Conservation (phyloP, 1,140 invertebrate species). For the Euwallacea similis region DNA sequence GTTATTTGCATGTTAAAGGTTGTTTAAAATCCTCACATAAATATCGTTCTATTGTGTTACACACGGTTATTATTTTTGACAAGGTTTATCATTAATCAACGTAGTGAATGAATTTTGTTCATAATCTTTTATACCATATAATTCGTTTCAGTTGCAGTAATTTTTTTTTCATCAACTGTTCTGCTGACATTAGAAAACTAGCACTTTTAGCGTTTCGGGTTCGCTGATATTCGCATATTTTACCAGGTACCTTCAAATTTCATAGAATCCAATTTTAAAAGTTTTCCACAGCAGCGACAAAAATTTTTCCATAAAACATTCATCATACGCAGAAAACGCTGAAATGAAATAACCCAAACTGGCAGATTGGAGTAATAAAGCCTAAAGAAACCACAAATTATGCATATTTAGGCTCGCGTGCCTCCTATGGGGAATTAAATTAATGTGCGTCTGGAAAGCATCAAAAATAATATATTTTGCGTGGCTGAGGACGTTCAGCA, state of each 20-base stretch:
- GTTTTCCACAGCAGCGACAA: too few relatives aligned
- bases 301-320: neutral
- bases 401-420: constrained; percentile 51
- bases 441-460: constrained; percentile 51
- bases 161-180: too few relatives aligned
- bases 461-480: constrained; percentile 51
- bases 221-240: too few relatives aligned
- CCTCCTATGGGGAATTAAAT: constrained; percentile 51
- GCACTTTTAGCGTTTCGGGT: too few relatives aligned
- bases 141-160: neutral
- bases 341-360: constrained; percentile 42
- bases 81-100: constrained; percentile 21
- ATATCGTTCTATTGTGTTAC: constrained; percentile 24
- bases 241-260: too few relatives aligned
- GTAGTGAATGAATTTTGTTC: neutral
- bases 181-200: too few relatives aligned
- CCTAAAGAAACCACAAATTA: constrained; percentile 49
- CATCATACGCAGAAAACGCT: constrained; percentile 29
- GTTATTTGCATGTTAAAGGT: constrained; percentile 41
- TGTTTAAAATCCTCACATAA: constrained; percentile 26
- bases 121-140: constrained; percentile 1
- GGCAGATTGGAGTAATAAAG: constrained; percentile 51
- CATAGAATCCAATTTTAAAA: too few relatives aligned
- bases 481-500: constrained; percentile 40
- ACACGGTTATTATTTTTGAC: constrained; percentile 22